A percentile compares a stretch with the other conserved stretches of the same genome.
These are phyloP conservation scores for Emberiza fucata DNA, from an alignment of 2,113 vertebrate species.

Conservation along the genomic window DNA sequence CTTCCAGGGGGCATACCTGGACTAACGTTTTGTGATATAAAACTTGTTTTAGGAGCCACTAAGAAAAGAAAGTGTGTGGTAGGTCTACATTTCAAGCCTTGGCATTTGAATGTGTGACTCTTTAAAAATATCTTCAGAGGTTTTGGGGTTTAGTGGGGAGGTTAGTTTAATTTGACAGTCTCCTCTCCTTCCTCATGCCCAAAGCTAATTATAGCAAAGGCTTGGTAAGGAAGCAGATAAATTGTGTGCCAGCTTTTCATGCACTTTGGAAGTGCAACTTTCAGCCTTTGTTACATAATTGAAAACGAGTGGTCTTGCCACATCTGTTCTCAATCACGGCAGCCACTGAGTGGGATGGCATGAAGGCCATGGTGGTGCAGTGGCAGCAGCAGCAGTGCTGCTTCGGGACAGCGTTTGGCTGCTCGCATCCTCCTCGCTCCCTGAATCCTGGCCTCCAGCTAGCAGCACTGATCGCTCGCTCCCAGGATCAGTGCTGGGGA, in stretches of 20 bases:
- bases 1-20: not conserved
- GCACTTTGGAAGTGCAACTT: constrained; percentile 4
- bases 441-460: not conserved
- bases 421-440: rapidly evolving
- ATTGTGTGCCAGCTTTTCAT: constrained; percentile 5
- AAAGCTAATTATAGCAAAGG: constrained; percentile 16
- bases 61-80: not conserved
- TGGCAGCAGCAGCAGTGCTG: not conserved
- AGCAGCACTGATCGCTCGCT: rapidly evolving
- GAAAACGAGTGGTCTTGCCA: not conserved
- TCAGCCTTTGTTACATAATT: constrained; percentile 52
- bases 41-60: not conserved
- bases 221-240: constrained; percentile 24
- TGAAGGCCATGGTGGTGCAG: rapidly evolving
- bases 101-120: not conserved
- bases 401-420: rapidly evolving
- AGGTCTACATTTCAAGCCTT: not conserved
- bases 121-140: not conserved
- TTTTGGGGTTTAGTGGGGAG: not conserved
- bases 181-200: constrained; percentile 4
- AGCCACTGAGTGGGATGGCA: not conserved
- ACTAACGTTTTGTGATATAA: not conserved
- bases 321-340: constrained; percentile 15
- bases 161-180: not conserved
- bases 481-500: not conserved